These are phyloP conservation scores for Ametastegia equiseti DNA, from an alignment of 2,888 invertebrate genomes.

Conservation along the genomic window DNA sequence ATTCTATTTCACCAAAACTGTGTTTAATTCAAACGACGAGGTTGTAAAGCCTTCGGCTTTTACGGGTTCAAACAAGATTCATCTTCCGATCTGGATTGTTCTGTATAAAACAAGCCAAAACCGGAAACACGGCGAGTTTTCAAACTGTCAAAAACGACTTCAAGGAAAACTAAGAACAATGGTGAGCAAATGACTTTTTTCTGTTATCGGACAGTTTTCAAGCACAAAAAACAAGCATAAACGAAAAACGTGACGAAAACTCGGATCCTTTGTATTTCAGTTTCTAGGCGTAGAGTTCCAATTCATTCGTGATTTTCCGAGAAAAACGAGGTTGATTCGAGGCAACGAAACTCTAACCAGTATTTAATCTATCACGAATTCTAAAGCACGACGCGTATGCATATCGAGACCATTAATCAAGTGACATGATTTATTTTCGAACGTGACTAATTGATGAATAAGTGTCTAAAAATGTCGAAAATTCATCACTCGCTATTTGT, in stretches of 20 bases:
- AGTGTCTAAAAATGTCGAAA: not conserved
- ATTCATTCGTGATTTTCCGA: not conserved
- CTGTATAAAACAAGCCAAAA: not conserved
- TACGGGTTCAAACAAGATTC: not conserved
- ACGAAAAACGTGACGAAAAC: conserved; percentile 1
- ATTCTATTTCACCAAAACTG: conserved; percentile 22
- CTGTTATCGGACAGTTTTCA: not conserved
- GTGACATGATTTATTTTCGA: not conserved
- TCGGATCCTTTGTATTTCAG: not conserved
- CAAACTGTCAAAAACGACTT: not conserved
- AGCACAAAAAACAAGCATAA: not conserved
- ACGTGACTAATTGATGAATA: not conserved
- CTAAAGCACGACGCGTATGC: not conserved
- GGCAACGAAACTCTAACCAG: not conserved
- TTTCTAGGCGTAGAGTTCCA: not conserved
- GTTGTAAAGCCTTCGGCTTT: not conserved
- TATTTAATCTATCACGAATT: conserved; percentile 6
- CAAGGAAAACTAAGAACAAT: not conserved
- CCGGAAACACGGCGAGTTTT: not conserved
- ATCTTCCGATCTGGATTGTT: not conserved
- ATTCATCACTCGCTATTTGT: not conserved
- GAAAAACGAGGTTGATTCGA: not conserved
- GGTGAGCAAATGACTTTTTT: not conserved
- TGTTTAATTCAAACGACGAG: not conserved
- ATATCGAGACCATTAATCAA: not conserved